phyloP scores from a whole-genome alignment of 2,113 vertebrate species.

The Catagonus wagneri region DNA sequence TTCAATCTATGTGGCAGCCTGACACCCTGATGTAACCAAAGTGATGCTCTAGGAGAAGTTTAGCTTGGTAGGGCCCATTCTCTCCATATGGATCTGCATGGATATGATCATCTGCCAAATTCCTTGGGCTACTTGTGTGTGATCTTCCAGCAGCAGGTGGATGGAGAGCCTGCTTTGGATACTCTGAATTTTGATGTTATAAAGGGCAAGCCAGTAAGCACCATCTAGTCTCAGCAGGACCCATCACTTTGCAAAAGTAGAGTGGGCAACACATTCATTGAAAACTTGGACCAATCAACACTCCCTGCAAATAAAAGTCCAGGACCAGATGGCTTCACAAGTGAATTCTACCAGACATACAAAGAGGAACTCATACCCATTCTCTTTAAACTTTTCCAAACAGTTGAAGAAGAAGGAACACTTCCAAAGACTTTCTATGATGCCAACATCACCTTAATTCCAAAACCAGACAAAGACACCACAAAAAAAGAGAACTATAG shows the following conservation, averaged over 20 bases:
- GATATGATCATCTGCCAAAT: slow-evolving; percentile 94
- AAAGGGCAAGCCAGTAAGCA: slow-evolving; percentile 88
- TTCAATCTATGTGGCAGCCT: slow-evolving; percentile 94
- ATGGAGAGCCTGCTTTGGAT: slow-evolving; percentile 85
- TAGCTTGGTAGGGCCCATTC: slow-evolving; percentile 94
- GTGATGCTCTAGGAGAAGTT: slow-evolving; percentile 97
- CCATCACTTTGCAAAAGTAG: slow-evolving; percentile 98
- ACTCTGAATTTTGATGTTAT: no score
- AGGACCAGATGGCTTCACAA: no score
- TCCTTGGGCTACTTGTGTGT: slow-evolving; percentile 89
- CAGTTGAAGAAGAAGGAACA: no score
- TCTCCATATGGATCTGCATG: slow-evolving; percentile 94
- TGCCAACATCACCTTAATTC: no score
- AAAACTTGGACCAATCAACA: slow-evolving; percentile 99
- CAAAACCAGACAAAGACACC: no score
- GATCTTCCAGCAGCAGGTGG: slow-evolving; percentile 92
- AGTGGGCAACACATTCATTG: slow-evolving; percentile 99
- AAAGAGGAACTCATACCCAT: no score
- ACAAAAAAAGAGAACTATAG: no score
- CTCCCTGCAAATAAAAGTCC: no score
- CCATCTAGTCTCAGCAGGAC: slow-evolving; percentile 99
- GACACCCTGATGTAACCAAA: slow-evolving; percentile 94
- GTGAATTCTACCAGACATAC: no score
- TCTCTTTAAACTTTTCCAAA: no score
- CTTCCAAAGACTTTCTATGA: no score